Evolutionary conservation across 1,140 invertebrate species (phyloP).

Genomic region (Drosophila cardini): DNA sequence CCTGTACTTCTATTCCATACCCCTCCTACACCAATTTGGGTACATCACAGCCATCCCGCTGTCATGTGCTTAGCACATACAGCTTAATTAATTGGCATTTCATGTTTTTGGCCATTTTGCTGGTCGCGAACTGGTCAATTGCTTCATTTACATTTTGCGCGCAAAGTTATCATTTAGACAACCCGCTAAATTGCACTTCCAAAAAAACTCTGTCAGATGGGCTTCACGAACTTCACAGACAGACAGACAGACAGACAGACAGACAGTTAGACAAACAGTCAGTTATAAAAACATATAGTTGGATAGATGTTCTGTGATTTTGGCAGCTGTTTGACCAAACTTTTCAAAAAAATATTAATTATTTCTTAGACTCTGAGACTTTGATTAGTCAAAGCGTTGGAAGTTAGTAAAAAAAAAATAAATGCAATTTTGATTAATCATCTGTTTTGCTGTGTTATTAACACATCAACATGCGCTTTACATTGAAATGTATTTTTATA

Average conservation of each 20-base stretch:
- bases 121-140: conserved; percentile 22
- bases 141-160: conserved; percentile 48
- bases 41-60: background rate
- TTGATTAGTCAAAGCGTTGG: conserved; percentile 7
- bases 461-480: too few relatives aligned
- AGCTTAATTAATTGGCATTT: conserved; percentile 55
- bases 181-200: conserved; percentile 30
- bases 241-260: background rate
- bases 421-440: background rate
- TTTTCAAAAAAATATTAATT: conserved; percentile 1
- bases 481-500: too few relatives aligned
- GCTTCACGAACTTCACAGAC: background rate
- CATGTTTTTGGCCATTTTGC: conserved; percentile 32
- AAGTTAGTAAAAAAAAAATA: background rate
- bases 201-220: conserved; percentile 23
- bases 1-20: background rate
- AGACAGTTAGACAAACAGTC: background rate
- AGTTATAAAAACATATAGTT: background rate
- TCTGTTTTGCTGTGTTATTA: too few relatives aligned
- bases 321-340: background rate
- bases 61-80: conserved; percentile 37
- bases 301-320: background rate
- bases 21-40: background rate
- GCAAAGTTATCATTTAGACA: conserved; percentile 37
- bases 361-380: background rate